Evolutionary conservation across 1,140 invertebrate species (phyloP).

Genomic region (Meloidogyne hapla): DNA sequence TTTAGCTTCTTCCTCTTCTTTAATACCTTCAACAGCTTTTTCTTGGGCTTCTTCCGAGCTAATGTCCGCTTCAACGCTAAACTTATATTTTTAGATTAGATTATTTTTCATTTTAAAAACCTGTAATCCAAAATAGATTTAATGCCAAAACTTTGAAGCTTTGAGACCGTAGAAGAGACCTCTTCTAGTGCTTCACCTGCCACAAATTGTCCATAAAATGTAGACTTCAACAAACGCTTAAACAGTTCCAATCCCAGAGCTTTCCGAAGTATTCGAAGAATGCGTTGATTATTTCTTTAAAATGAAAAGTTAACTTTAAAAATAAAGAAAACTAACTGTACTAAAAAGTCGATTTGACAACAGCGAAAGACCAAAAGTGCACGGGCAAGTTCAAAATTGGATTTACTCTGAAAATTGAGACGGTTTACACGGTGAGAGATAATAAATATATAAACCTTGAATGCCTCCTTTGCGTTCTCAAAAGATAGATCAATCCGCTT

Average conservation of each 20-base stretch:
- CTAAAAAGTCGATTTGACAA: slow-evolving; percentile 83
- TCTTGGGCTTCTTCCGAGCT: slow-evolving; percentile 64
- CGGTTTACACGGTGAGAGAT: no score
- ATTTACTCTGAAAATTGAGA: slow-evolving; percentile 76
- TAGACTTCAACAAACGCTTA: slow-evolving; percentile 81
- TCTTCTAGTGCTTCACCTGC: slow-evolving; percentile 85
- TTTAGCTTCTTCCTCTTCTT: slow-evolving; percentile 15
- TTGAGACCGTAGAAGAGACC: slow-evolving; percentile 74
- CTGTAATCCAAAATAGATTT: slow-evolving; percentile 72
- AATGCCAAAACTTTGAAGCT: slow-evolving; percentile 87
- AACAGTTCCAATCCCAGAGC: slow-evolving; percentile 85
- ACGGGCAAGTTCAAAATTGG: slow-evolving; percentile 83
- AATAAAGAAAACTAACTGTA: slow-evolving; percentile 69
- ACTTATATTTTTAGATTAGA: slow-evolving; percentile 68
- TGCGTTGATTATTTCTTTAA: slow-evolving; percentile 79
- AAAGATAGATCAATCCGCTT: slow-evolving; percentile 84
- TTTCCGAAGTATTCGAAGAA: slow-evolving; percentile 79
- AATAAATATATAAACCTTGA: slow-evolving; percentile 50
- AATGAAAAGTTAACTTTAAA: no score
- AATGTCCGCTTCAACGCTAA: slow-evolving; percentile 95
- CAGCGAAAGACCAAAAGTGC: slow-evolving; percentile 89
- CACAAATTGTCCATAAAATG: slow-evolving; percentile 98
- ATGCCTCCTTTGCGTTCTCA: slow-evolving; percentile 68
- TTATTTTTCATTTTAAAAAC: slow-evolving; percentile 64
- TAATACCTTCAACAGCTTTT: slow-evolving; percentile 64